Base-by-base conservation (phyloP, 92 coral and sea anemone species). In the Epizoanthus scotinus region DNA sequence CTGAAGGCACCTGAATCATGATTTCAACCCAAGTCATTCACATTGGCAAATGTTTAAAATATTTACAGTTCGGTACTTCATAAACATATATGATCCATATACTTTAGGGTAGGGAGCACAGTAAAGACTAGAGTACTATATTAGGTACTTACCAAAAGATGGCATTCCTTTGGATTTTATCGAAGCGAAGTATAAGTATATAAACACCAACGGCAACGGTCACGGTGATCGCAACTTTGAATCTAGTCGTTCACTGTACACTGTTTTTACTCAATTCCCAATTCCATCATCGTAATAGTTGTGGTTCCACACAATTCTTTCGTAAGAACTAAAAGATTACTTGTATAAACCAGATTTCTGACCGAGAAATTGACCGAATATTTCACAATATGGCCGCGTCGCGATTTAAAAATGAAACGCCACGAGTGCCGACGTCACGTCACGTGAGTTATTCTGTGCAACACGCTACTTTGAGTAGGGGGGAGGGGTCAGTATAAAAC, bases 171-270 rank as follows among this genome's bases (percentile, higher is more conserved):
- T 60, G 66, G 20, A 60, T 8, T 60, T 60, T n/a, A 60, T 60
- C 0, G 66, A 60, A 60, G 66, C 66, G 66, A 60, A 60, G 66
- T 8, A 60, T 34, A 34, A 34, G 1, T 31, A 31, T 31, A 4
- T 4, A 31, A 1, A 31, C 4, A 31, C 1, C 4, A 4, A 34
- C 40, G 6, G 6, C 6, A 5, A 60, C 66, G 20, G 20, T 60
- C 20, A 60, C 24, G 20, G 66, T 60, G 66, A 60, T 20, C 66
- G 2, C 66, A 60, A 60, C 66, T 60, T 60, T 60, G 66, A 60
- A 60, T 60, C 66, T 60, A 60, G 66, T 60, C 66, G 31, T 60
- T 60, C 66, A 60, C 66, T 60, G 66, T 60, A 60, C 66, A 60
- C 66, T 28, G 66, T 60, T 60, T 60, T 6, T 28, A 2, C 20